Base-by-base conservation (phyloP, 2,113 vertebrate species). In the Grammomys dolichurus region DNA sequence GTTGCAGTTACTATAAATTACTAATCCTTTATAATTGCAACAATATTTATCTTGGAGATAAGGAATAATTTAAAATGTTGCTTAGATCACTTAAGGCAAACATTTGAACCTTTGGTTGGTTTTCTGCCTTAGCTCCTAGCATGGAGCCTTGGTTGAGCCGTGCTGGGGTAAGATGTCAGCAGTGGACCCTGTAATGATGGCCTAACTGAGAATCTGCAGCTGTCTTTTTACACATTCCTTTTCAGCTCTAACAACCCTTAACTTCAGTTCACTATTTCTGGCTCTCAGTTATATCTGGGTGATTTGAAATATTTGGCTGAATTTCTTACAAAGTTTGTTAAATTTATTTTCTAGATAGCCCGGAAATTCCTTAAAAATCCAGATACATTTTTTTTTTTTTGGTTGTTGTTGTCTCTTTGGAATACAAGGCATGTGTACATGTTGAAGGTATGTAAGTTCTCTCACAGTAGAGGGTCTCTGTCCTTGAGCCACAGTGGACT, bases 11-110 rank as follows among this genome's bases (percentile, higher is more conserved):
- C 73, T 67, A 24, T 94, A 90, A 92, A 86, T 92, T 48, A 96
- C 26, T 78, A 86, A 78, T 3, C 36, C 40, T 24, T 89, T 84
- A 82, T 75, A 86, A 95, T 85, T 87, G 58, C 43, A 95, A n/a
- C 63, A 91, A 46, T 93, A 85, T 97, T 95, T 97, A 46, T 87
- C 73, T 95, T 96, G 70, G 93, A 97, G 87, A 95, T 91, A 85
- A 88, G 63, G 67, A 70, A 76, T 80, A 82, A 65, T 70, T 93
- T 86, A 63, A 97, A 95, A 86, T 67, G 60, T 33, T 67, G 8
- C 80, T 81, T 77, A 73, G 60, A 93, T 89, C 58, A 67, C 70
- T 93, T 75, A 43, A 96, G 93, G 89, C 93, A 75, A 92, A 81
- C 56, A 75, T 91, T 91, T 96, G 93, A 95, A 76, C 80, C 56